Conservation (phyloP, 1,140 invertebrate species). For the Diabrotica undecimpunctata region DNA sequence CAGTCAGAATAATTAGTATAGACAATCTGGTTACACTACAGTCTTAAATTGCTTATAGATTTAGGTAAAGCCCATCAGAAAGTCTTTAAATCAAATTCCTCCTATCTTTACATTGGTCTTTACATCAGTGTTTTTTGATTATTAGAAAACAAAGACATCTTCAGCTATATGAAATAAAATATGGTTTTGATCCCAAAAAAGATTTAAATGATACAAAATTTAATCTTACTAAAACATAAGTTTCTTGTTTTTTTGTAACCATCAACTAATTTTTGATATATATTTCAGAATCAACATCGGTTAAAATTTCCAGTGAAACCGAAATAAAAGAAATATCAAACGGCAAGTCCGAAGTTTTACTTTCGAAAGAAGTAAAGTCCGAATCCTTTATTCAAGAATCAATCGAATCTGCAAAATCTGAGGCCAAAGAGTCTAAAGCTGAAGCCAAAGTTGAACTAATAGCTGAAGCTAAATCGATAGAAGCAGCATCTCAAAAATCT, state of each 20-base stretch:
- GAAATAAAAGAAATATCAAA: constrained; percentile 12
- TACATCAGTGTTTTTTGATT: no score
- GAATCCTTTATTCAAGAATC: constrained; percentile 22
- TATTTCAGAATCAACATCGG: constrained; percentile 24
- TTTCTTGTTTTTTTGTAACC: neutral
- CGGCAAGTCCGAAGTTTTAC: constrained; percentile 19
- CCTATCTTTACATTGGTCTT: no score
- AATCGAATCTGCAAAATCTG: neutral
- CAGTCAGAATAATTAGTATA: no score
- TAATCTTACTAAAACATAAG: no score
- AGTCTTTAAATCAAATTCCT: no score
- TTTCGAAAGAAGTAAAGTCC: constrained; percentile 19
- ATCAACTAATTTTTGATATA: neutral
- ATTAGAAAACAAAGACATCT: no score
- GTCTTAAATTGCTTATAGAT: no score
- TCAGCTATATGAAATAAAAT: no score
- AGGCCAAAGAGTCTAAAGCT: neutral
- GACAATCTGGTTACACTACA: no score
- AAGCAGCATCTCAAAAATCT: neutral
- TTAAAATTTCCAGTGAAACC: constrained; percentile 20
- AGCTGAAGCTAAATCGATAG: constrained; percentile 12
- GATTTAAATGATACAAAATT: no score
- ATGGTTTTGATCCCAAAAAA: no score
- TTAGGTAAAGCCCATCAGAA: no score
- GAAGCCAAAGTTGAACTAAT: constrained; percentile 8